A percentile compares a stretch with the other conserved stretches of the same genome.
Evolutionary conservation across 2,797 vertebrate genomes (phyloP).

Genomic region (Pangasius djambal): DNA sequence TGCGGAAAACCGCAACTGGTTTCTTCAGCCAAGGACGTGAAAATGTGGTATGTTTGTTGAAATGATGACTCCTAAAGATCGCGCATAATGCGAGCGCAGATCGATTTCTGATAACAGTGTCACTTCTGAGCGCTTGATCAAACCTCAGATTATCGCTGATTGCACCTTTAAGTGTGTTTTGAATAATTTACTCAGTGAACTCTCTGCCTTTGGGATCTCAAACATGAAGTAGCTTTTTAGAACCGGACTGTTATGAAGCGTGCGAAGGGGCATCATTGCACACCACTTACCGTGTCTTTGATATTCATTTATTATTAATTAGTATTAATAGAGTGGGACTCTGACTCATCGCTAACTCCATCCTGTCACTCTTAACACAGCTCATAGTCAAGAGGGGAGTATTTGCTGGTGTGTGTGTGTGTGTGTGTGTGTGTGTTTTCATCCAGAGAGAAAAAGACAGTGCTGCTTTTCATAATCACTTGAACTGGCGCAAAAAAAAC

Average conservation of each 20-base stretch:
- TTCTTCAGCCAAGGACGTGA: neutral
- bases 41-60: neutral
- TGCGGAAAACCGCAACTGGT: neutral
- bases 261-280: neutral
- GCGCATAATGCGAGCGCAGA: neutral
- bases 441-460: constrained; percentile 43
- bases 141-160: neutral
- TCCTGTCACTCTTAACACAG: neutral
- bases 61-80: neutral
- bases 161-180: neutral
- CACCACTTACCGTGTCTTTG: neutral
- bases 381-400: neutral
- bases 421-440: constrained; percentile 37
- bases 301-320: neutral
- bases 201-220: neutral
- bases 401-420: constrained; percentile 7
- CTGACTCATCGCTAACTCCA: neutral
- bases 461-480: constrained; percentile 70
- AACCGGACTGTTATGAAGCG: neutral
- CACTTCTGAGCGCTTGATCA: neutral
- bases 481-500: constrained; percentile 68
- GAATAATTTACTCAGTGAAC: constrained; percentile 2
- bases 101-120: neutral
- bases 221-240: constrained; percentile 23
- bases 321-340: neutral